These are phyloP conservation scores for Lagocephalus sceleratus DNA, from an alignment of 2,797 vertebrate species.

Conservation along the genomic window DNA sequence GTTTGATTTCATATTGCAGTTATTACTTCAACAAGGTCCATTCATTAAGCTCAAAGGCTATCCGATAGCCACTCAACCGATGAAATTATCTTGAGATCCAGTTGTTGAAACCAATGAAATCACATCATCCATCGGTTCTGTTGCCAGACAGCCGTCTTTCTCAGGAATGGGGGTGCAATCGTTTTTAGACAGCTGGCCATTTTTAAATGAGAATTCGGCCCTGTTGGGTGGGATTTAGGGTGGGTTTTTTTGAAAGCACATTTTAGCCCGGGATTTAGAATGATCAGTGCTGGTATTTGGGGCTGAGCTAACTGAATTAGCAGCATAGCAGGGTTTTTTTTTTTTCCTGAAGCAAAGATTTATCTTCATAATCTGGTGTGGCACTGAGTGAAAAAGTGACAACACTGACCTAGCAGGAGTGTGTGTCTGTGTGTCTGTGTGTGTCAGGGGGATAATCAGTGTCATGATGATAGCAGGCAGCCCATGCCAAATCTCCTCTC, in stretches of 20 bases:
- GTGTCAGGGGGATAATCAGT: slow-evolving; percentile 37
- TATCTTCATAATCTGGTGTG: slow-evolving; percentile 67
- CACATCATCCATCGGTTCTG: too few species aligned
- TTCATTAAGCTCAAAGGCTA: slow-evolving; percentile 6
- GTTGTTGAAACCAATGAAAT: too few species aligned
- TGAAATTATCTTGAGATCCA: slow-evolving; percentile 16
- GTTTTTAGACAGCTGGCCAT: slow-evolving; percentile 4
- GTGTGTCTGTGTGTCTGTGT: slow-evolving; percentile 12
- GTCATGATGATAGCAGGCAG: slow-evolving; percentile 42
- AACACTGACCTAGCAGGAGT: slow-evolving; percentile 35
- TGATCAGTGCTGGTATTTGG: slow-evolving; percentile 41
- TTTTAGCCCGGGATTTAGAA: slow-evolving; percentile 46
- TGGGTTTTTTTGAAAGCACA: slow-evolving; percentile 37
- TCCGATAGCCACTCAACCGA: slow-evolving; percentile 15
- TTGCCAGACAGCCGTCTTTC: neutral
- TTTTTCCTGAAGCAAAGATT: slow-evolving; percentile 62
- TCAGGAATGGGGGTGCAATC: neutral
- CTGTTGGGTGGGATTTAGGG: slow-evolving; percentile 25
- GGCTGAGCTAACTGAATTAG: slow-evolving; percentile 56
- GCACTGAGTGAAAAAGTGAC: slow-evolving; percentile 44
- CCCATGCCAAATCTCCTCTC: slow-evolving; percentile 64
- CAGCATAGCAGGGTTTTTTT: slow-evolving; percentile 58
- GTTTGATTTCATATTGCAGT: slow-evolving; percentile 20
- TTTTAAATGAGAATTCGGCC: slow-evolving; percentile 23
- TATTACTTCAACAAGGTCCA: slow-evolving; percentile 31